A percentile compares a stretch with the other conserved stretches of the same genome.
phyloP scores from a whole-genome alignment of 1,140 invertebrate species.

The Aphidius ervi region DNA sequence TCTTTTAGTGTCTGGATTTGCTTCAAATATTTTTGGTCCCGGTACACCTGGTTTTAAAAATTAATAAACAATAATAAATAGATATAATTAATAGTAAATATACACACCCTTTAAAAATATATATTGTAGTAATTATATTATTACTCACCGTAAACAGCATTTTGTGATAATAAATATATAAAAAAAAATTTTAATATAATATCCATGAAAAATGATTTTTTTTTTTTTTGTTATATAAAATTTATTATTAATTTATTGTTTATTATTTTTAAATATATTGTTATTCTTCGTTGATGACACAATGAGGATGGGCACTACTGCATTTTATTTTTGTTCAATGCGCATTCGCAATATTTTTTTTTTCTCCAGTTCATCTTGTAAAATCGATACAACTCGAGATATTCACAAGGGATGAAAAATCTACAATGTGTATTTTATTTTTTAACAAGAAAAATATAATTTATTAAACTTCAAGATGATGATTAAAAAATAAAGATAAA shows the following conservation, averaged over 20 bases:
- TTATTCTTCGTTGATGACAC: background rate
- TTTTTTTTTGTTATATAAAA: background rate
- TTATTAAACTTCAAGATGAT: no score
- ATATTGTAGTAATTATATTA: conserved; percentile 7
- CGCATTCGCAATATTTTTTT: background rate
- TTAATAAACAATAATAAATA: background rate
- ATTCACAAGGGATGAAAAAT: no score
- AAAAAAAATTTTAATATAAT: background rate
- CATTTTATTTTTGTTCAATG: background rate
- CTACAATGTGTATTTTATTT: no score
- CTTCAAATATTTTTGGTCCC: conserved; percentile 59
- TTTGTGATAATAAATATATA: background rate
- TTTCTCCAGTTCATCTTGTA: no score
- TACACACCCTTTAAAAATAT: background rate
- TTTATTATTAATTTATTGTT: background rate
- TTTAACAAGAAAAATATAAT: no score
- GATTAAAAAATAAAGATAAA: no score
- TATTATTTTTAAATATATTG: background rate
- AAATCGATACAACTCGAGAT: no score
- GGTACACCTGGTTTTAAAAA: conserved; percentile 9
- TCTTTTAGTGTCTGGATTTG: conserved; percentile 85
- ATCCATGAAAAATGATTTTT: background rate
- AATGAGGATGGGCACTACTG: conserved; percentile 1
- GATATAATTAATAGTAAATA: background rate
- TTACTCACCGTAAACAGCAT: background rate